Evolutionary conservation across 2,888 invertebrate species (phyloP).

Genomic region (Dynastes maya): DNA sequence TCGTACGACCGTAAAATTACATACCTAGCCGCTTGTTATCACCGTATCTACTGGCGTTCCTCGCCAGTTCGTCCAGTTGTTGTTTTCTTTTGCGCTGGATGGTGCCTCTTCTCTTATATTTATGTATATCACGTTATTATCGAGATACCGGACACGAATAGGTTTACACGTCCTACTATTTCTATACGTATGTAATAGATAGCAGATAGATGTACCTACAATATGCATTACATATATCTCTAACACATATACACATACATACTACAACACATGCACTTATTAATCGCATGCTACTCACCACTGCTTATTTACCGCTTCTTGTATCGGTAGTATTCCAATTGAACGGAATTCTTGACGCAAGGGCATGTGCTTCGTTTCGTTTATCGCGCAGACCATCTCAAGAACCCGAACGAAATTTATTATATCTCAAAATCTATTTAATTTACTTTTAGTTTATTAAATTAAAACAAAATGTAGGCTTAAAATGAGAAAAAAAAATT

Average conservation of each 20-base stretch:
- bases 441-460: too few relatives aligned
- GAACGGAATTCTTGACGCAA: conserved; percentile 26
- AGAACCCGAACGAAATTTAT: too few relatives aligned
- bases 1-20: conserved; percentile 25
- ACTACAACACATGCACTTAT: too few relatives aligned
- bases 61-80: not conserved
- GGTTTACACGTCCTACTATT: conserved; percentile 9
- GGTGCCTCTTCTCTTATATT: conserved; percentile 2
- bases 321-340: not conserved
- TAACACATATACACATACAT: not conserved
- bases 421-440: too few relatives aligned
- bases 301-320: conserved; percentile 30
- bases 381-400: too few relatives aligned
- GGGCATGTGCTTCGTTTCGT: conserved; percentile 12
- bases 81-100: not conserved
- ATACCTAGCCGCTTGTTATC: conserved; percentile 32
- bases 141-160: conserved; percentile 6
- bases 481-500: too few relatives aligned
- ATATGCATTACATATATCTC: not conserved
- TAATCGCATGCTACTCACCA: conserved; percentile 30
- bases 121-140: conserved; percentile 42
- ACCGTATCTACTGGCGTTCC: conserved; percentile 17
- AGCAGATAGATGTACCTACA: not conserved
- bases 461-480: too few relatives aligned
- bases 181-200: not conserved